A percentile compares a stretch with the other conserved stretches of the same genome.
phyloP scores from a whole-genome alignment of 2,797 vertebrate species.

The Antrozous pallidus region DNA sequence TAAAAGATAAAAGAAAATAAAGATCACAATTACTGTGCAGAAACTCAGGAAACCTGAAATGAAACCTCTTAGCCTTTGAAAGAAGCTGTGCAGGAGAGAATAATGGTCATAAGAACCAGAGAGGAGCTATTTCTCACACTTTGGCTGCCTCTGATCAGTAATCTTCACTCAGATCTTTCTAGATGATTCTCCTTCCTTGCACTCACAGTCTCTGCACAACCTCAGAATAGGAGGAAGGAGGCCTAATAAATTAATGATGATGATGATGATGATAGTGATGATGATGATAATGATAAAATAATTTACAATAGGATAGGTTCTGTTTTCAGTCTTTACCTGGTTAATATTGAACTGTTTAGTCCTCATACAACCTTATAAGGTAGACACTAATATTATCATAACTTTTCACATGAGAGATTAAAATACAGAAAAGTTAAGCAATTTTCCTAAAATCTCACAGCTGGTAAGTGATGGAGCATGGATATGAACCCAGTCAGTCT shows the following conservation, averaged over 20 bases:
- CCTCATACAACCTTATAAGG: background rate
- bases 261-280: background rate
- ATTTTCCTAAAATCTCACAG: background rate
- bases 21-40: background rate
- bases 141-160: background rate
- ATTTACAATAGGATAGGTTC: background rate
- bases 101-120: background rate
- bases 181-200: background rate
- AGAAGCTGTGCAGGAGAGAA: background rate
- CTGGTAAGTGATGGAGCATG: background rate
- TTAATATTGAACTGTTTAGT: background rate
- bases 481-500: background rate
- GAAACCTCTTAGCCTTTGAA: conserved; percentile 62
- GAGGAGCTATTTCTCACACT: background rate
- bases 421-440: background rate
- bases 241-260: background rate
- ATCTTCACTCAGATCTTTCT: background rate
- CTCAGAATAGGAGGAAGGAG: background rate
- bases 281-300: background rate
- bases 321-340: background rate
- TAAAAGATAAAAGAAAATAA: conserved; percentile 52
- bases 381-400: background rate
- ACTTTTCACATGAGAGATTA: background rate
- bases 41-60: conserved; percentile 58
- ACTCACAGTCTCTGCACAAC: background rate